Evolutionary conservation across 2,888 invertebrate species (phyloP).

Genomic region (Apoderus coryli): DNA sequence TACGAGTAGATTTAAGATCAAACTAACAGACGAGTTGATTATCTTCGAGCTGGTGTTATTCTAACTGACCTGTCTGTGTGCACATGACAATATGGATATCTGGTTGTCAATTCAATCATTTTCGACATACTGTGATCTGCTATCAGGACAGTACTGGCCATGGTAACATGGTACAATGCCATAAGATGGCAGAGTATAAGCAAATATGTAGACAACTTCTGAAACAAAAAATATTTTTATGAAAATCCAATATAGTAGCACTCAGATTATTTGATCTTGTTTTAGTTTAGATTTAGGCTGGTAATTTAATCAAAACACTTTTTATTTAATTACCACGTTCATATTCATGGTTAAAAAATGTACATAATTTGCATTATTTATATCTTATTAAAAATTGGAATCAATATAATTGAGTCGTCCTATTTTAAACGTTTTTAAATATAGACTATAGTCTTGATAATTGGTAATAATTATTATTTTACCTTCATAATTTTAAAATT

Average conservation of each 20-base stretch:
- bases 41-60: neutral
- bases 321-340: no score
- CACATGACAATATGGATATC: slow-evolving; percentile 43
- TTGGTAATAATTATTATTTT: no score
- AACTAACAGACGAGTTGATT: neutral
- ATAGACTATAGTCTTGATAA: no score
- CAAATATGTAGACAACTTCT: no score
- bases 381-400: no score
- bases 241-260: neutral
- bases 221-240: no score
- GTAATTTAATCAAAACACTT: no score
- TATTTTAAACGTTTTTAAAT: no score
- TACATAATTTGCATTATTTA: no score
- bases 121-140: slow-evolving; percentile 45
- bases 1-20: neutral
- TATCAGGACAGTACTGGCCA: slow-evolving; percentile 36
- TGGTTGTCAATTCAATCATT: slow-evolving; percentile 46
- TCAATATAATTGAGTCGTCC: no score
- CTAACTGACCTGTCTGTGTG: slow-evolving; percentile 39
- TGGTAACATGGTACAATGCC: slow-evolving; percentile 1
- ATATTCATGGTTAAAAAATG: no score
- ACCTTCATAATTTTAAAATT: slow-evolving; percentile 1
- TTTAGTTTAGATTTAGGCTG: no score
- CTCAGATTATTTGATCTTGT: slow-evolving; percentile 1
- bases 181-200: slow-evolving; percentile 7